A percentile compares a stretch with the other conserved stretches of the same genome.
phyloP scores from a whole-genome alignment of 2,888 invertebrate genomes.

The Hirtodrosophila histrioides region DNA sequence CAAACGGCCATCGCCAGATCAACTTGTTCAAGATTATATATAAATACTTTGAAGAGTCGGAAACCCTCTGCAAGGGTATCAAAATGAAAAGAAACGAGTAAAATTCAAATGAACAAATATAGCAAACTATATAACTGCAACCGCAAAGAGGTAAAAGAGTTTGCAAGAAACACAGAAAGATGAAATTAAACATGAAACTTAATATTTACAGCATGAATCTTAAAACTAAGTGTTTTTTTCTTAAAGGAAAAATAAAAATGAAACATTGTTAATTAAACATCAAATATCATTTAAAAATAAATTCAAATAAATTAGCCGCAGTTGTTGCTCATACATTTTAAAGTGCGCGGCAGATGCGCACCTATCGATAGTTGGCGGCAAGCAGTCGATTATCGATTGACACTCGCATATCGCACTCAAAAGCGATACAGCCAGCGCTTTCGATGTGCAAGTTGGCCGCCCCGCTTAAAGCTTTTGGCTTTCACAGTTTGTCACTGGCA shows the following conservation, averaged over 20 bases:
- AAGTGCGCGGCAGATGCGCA: constrained; percentile 12
- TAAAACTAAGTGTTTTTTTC: constrained; percentile 77
- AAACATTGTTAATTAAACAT: constrained; percentile 78
- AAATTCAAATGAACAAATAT: constrained; percentile 28
- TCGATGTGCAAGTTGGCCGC: constrained; percentile 29
- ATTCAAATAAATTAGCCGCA: constrained; percentile 61
- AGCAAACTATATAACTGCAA: constrained; percentile 22
- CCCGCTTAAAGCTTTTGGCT: constrained; percentile 35
- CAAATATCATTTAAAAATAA: constrained; percentile 76
- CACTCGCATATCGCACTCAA: background rate
- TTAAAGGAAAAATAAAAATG: constrained; percentile 68
- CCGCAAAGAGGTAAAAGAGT: constrained; percentile 19
- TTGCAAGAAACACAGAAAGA: constrained; percentile 18
- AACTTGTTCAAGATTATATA: no score
- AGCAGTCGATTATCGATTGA: background rate
- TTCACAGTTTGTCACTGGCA: constrained; percentile 51
- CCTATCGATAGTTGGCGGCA: constrained; percentile 21
- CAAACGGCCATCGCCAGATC: no score
- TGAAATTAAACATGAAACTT: constrained; percentile 33
- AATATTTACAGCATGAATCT: constrained; percentile 72
- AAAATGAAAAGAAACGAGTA: constrained; percentile 23
- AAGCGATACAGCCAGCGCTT: constrained; percentile 15
- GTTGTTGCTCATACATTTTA: constrained; percentile 40
- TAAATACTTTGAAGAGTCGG: no score
- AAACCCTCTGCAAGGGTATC: background rate